Base-by-base conservation (phyloP, 2,888 invertebrate species). In the Tipula confusa region DNA sequence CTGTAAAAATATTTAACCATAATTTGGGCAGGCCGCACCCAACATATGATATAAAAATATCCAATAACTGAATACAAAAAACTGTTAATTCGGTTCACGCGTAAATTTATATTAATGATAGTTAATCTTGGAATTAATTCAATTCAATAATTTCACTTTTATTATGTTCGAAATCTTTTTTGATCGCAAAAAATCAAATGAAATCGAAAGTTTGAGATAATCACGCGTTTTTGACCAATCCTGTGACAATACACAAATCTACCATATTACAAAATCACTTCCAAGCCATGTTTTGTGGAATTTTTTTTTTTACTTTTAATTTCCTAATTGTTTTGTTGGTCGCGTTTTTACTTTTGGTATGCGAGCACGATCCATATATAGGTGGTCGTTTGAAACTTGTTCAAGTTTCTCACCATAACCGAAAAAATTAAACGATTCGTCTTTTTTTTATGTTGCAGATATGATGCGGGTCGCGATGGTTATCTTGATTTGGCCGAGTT, bases 401-500 rank as follows among this genome's bases (percentile, higher is more conserved):
- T 9, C 64, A 15, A n/a, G 2, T 18, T n/a, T 43, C 15, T 43
- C 11, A 64, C 1, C 64, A 64, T 43, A 33, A 33, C 64, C 64
- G 24, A 64, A 64, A 24, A 43, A 5, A 31, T n/a, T 43, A 3
- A 43, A n/a, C 43, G 43, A 3, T 43, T 2, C n/a, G 15, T n/a
- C n/a, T 43, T 43, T 43, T n/a, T 2, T 79, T 79, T 79, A 9
- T 79, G 1, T 80, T 80, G 6, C 29, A 98, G 98, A 90, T 98
- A 96, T 89, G 98, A 98, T 88, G 94, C 94, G 85, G 96, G 96
- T 79, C 93, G 92, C 85, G 98, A 98, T 89, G 97, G 96, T 64
- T 98, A 92, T 88, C 92, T 98, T 86, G 97, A 97, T 89, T 90
- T 98, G 85, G 93, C 93, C 29, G 98, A 98, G 89, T 91, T 98